Evolutionary conservation across 1,140 invertebrate genomes (phyloP), one percentile per base, ranked within the genome.

Genomic region (Artemia franciscana): DNA sequence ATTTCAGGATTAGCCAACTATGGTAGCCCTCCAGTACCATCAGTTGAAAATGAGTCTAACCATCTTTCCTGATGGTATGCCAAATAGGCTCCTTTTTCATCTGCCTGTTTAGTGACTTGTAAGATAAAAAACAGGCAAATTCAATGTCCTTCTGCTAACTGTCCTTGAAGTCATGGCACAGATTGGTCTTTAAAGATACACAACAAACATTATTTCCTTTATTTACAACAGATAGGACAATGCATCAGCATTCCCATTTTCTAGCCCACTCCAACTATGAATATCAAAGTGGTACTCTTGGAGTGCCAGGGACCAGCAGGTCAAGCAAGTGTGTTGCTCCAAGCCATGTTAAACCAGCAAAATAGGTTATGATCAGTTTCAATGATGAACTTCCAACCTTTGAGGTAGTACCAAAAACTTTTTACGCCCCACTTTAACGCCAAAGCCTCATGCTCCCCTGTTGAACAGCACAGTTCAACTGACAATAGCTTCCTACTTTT

Each of bases 321-420:
- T n/a, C 7, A 39, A n/a, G 7, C 30, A n/a, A 39, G 30, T n/a
- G n/a, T 39, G 7, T n/a, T 39, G 30, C 7, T 7, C 30, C 30
- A n/a, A 39, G 7, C 7, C 7, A 39, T n/a, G n/a, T 39, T 39
- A 7, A 39, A 7, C 30, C 30, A 39, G n/a, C 30, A n/a, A 7
- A 75, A 59, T n/a, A 71, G 70, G 57, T 72, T 70, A 60, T 71
- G 73, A 63, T 76, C 74, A 5, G 71, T 76, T 60, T 64, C 68
- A 58, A 70, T 57, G 30, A 28, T 70, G 57, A 71, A 73, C 58
- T 67, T 58, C n/a, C 64, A 65, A 25, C 75, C 75, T 26, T 12
- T 25, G 25, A 71, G 56, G 62, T 71, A 74, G 60, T 69, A 63
- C 57, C 71, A 65, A 58, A 71, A 71, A 61, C 68, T 68, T 26